A percentile compares a stretch with the other conserved stretches of the same genome.
Conservation (phyloP, 1,140 invertebrate genomes). For the Nasonia longicornis region DNA sequence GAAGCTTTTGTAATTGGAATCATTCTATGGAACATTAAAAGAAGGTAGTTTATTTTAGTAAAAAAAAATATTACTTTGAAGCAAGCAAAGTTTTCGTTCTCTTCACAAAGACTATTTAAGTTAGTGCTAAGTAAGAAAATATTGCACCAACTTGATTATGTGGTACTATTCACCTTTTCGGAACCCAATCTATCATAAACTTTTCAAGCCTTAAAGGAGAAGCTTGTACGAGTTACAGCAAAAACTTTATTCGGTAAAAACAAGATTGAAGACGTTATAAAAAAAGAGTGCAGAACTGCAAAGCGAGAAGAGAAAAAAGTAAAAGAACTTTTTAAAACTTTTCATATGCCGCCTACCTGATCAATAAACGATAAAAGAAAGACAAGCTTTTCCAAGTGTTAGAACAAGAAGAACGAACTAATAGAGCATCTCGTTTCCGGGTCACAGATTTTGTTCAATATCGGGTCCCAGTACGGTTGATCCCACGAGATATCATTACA, state of each 20-base stretch:
- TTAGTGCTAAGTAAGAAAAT: background rate
- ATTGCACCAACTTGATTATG: background rate
- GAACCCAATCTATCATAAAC: background rate
- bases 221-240: background rate
- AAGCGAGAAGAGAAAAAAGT: background rate
- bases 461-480: background rate
- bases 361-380: constrained; percentile 4
- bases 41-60: no score
- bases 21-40: no score
- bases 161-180: background rate
- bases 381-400: background rate
- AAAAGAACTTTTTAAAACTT: background rate
- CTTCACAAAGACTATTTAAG: background rate
- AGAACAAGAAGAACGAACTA: background rate
- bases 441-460: background rate
- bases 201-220: background rate
- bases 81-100: no score
- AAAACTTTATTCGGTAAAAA: constrained; percentile 11
- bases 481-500: no score
- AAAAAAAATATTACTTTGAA: no score
- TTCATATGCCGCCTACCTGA: background rate
- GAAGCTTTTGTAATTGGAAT: no score
- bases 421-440: background rate
- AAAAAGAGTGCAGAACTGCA: background rate
- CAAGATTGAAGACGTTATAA: background rate